Evolutionary conservation across 2,888 invertebrate species (phyloP), one percentile per base, ranked within the genome.

Genomic region (Coenonympha glycerion): DNA sequence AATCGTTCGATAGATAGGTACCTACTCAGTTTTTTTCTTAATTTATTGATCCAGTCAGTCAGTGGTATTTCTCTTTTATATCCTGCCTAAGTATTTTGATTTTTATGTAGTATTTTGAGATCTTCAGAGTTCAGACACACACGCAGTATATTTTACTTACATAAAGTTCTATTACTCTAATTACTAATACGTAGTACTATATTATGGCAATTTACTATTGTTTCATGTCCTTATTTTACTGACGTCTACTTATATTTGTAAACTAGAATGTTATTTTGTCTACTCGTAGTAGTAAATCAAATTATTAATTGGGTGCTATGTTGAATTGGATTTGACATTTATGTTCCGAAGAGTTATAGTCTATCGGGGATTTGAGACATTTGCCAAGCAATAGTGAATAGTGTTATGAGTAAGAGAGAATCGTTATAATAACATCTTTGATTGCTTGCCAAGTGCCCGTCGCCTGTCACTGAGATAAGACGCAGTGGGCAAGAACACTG

Each of bases 381-480:
- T 73, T 69, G 66, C 69, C 70, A 73, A 68, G 76, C 75, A 68
- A 73, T 77, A 66, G 68, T 70, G 69, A 68, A 73, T 77, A 66
- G 68, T 70, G 69, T 78, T 86, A 84, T 86, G 84, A 86, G 81
- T 77, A 63, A 73, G 71, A 64, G 71, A 64, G 65, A 77, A 64
- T 75, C 74, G 75, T 84, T 80, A 76, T 79, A 77, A 83, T 82
- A 84, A 81, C 78, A 79, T 80, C 65, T 75, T 70, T 77, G 79
- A 75, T 69, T 59, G 66, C 61, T 55, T 84, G 86, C 86, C 86
- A 87, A 85, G 71, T 67, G 67, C 63, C 65, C 71, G 76, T 78
- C 76, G 67, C 63, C 65, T 71, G 76, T 78, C 76, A 63, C 64
- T 66, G 59, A 65, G 66, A 68, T 61, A 59, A 62, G 61, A 62